phyloP scores from a whole-genome alignment of 2,113 vertebrate genomes.

The Notiomystis cincta region DNA sequence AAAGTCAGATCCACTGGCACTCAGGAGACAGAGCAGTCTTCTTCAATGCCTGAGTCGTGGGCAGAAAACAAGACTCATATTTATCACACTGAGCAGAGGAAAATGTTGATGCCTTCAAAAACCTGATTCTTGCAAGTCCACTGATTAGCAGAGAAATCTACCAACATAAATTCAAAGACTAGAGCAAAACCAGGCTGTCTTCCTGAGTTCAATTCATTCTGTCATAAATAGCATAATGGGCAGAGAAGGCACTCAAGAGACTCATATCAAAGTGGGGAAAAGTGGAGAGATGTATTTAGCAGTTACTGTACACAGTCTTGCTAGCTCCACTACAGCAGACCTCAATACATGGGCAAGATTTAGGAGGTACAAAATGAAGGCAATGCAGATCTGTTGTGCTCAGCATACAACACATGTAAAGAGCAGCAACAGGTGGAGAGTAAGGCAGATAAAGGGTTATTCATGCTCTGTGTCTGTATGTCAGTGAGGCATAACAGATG shows the following conservation, averaged over 20 bases:
- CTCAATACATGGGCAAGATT: neutral
- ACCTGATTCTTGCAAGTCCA: neutral
- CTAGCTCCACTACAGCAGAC: neutral
- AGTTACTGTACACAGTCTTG: neutral
- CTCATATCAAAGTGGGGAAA: neutral
- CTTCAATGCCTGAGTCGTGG: neutral
- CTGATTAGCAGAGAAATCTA: neutral
- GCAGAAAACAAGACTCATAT: neutral
- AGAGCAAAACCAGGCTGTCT: neutral
- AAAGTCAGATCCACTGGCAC: neutral
- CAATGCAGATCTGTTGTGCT: neutral
- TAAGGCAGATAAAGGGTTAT: neutral
- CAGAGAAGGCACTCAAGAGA: neutral
- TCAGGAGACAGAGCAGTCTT: neutral
- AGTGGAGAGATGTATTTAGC: neutral
- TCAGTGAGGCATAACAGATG: neutral
- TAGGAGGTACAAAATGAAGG: neutral
- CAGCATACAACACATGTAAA: neutral
- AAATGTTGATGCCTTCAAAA: neutral
- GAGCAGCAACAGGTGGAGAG: neutral
- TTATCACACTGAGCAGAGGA: neutral
- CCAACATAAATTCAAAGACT: neutral
- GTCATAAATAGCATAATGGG: neutral
- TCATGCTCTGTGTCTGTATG: rapidly evolving
- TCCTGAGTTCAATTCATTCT: neutral